Evolutionary conservation across 2,113 vertebrate genomes (phyloP).

Genomic region (Pardalotus punctatus): DNA sequence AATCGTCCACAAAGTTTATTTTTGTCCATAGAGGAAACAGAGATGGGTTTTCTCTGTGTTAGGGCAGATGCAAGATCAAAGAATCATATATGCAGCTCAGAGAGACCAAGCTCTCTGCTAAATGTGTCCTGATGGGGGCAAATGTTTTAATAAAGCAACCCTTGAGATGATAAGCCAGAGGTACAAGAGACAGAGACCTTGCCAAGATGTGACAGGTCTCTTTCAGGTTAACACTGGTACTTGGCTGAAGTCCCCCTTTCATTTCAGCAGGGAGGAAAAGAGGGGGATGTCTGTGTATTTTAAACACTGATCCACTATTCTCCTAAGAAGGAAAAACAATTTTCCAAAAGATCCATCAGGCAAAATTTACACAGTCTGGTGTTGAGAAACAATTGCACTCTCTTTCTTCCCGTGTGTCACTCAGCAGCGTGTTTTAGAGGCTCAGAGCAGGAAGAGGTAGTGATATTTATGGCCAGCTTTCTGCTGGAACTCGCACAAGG

Average conservation of each 20-base stretch:
- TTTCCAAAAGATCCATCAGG: background rate
- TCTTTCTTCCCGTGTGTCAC: background rate
- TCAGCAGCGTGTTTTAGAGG: background rate
- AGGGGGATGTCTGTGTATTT: background rate
- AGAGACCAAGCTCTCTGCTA: background rate
- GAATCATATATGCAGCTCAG: background rate
- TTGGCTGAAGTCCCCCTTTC: background rate
- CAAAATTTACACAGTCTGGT: background rate
- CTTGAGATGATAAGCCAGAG: background rate
- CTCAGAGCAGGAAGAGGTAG: constrained; percentile 1
- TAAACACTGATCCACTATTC: background rate
- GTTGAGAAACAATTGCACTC: background rate
- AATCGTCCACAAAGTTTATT: constrained; percentile 52
- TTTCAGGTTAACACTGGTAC: background rate
- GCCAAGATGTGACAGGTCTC: background rate
- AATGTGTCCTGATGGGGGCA: background rate
- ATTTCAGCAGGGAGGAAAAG: background rate
- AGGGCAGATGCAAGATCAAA: constrained; percentile 41
- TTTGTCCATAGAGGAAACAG: constrained; percentile 22
- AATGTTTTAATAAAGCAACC: background rate
- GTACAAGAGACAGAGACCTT: background rate
- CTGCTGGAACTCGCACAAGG: constrained; percentile 22
- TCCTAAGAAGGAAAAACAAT: background rate
- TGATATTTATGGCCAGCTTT: constrained; percentile 8
- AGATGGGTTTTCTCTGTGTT: constrained; percentile 22